These are phyloP conservation scores for Sceliomorpha sp. DNA, from an alignment of 2,888 invertebrate species.

Conservation along the genomic window DNA sequence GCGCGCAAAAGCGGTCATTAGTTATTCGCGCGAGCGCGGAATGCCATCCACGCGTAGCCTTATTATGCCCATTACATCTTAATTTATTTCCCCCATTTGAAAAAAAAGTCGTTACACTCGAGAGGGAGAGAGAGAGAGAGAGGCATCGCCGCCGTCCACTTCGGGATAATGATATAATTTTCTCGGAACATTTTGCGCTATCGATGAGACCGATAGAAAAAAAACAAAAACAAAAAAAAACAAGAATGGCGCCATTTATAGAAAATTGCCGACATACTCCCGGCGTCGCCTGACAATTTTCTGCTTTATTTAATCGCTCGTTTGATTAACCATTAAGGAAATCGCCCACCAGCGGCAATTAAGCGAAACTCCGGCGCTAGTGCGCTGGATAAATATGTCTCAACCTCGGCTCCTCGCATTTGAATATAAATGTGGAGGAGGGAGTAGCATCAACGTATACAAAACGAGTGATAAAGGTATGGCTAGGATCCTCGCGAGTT, in stretches of 20 bases:
- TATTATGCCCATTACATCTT: conserved; percentile 71
- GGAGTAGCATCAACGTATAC: no score
- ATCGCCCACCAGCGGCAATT: conserved; percentile 4
- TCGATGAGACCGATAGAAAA: conserved; percentile 32
- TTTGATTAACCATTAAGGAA: conserved; percentile 27
- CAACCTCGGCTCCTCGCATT: no score
- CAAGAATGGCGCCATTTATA: conserved; percentile 34
- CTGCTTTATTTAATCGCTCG: conserved; percentile 26
- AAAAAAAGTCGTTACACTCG: conserved; percentile 52
- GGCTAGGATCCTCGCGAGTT: no score
- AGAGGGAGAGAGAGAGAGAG: no score
- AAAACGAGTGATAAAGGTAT: no score
- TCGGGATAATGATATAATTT: conserved; percentile 68
- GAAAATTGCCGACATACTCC: conserved; percentile 24
- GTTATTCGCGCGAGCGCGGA: conserved; percentile 65
- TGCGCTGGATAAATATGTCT: no score
- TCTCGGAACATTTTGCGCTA: conserved; percentile 59
- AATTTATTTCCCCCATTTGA: conserved; percentile 71
- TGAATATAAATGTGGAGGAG: no score
- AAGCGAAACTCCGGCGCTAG: no score
- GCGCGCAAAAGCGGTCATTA: conserved; percentile 64
- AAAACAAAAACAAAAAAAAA: conserved; percentile 25
- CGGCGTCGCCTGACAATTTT: conserved; percentile 28
- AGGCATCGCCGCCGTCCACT: conserved; percentile 30
- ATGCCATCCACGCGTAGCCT: conserved; percentile 66